Percentiles rank a stretch among this genome's conserved stretches.
Evolutionary conservation across 2,113 vertebrate species (phyloP).

Genomic region (Pseudorhombus dupliciocellatus): DNA sequence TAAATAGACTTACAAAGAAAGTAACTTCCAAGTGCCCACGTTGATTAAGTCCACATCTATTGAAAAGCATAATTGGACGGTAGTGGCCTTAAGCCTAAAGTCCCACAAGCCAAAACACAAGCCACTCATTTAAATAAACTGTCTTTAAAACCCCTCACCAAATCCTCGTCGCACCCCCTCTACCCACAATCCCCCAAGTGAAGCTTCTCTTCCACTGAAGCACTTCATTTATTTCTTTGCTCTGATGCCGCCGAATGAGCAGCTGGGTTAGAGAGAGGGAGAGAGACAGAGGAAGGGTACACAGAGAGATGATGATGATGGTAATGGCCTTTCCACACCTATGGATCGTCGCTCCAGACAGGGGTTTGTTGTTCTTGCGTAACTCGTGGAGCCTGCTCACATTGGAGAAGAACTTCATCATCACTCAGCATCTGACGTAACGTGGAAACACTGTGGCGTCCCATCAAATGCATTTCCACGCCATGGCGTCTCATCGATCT

Average conservation of each 20-base stretch:
- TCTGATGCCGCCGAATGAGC: constrained; percentile 75
- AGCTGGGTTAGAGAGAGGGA: constrained; percentile 65
- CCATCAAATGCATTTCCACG: constrained; percentile 8
- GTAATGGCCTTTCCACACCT: constrained; percentile 48
- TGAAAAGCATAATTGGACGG: constrained; percentile 47
- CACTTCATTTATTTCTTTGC: constrained; percentile 74
- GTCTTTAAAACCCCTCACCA: constrained; percentile 45
- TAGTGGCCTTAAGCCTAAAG: constrained; percentile 52
- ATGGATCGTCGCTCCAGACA: constrained; percentile 43
- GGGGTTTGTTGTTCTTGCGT: constrained; percentile 49
- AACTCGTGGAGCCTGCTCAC: constrained; percentile 16
- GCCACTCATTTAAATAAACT: constrained; percentile 55
- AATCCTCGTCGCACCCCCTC: constrained; percentile 57
- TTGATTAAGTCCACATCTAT: constrained; percentile 38
- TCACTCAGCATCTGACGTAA: neutral
- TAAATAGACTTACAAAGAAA: constrained; percentile 11
- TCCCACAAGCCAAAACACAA: constrained; percentile 33
- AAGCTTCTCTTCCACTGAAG: constrained; percentile 62
- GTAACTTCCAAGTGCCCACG: constrained; percentile 23
- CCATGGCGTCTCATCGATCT: constrained; percentile 9
- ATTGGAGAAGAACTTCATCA: constrained; percentile 23
- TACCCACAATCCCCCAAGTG: constrained; percentile 52
- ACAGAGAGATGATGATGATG: constrained; percentile 3
- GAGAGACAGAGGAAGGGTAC: constrained; percentile 13
- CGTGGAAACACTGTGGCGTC: neutral